A percentile compares a stretch with the other conserved stretches of the same genome.
Conservation (phyloP, 2,113 vertebrate genomes). For the Tenebrosternarchus preto region DNA sequence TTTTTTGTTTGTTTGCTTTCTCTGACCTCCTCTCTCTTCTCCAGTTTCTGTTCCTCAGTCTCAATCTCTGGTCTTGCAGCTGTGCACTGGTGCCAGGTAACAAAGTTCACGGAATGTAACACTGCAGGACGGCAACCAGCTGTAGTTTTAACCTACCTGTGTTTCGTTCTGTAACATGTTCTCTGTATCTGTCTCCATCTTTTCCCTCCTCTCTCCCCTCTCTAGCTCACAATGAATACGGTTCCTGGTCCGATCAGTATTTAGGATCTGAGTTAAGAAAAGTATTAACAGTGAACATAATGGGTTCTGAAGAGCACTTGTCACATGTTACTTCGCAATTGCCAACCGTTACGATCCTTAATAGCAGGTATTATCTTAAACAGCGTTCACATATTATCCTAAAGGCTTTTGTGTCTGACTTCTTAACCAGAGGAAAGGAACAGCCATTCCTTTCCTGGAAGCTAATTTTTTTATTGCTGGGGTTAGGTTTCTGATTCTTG, state of each 20-base stretch:
- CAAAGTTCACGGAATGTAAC: constrained; percentile 60
- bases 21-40: not conserved
- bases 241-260: constrained; percentile 51
- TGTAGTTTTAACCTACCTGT: constrained; percentile 63
- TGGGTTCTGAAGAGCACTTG: constrained; percentile 56
- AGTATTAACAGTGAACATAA: constrained; percentile 53
- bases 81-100: constrained; percentile 39
- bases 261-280: constrained; percentile 59
- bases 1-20: too few species aligned
- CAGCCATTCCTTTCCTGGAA: not conserved
- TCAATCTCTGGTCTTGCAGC: not conserved
- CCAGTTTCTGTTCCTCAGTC: not conserved
- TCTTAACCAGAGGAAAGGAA: not conserved
- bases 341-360: constrained; percentile 58
- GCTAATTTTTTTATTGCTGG: constrained; percentile 12
- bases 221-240: constrained; percentile 32
- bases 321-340: constrained; percentile 39
- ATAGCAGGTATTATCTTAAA: constrained; percentile 59
- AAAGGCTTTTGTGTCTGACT: constrained; percentile 27
- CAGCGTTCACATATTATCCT: not conserved
- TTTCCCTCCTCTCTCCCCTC: not conserved
- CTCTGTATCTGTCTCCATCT: not conserved
- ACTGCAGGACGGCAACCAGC: constrained; percentile 34
- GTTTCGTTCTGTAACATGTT: constrained; percentile 51
- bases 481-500: constrained; percentile 14